Evolutionary conservation across 2,113 vertebrate species (phyloP), one percentile per base, ranked within the genome.

Genomic region (Elaphurus davidianus): DNA sequence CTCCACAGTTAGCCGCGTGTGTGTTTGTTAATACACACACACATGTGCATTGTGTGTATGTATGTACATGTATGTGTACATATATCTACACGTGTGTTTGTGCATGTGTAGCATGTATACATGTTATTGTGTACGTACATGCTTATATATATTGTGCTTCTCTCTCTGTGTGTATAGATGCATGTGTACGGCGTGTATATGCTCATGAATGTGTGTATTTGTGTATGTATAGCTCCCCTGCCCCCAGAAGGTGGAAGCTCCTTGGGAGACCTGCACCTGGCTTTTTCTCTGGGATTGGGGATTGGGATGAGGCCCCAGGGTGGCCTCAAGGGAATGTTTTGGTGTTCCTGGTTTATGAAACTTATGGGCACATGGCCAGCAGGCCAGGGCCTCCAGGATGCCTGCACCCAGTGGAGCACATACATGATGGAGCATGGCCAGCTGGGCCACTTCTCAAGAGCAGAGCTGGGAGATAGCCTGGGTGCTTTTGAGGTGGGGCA

Each of bases 61-160:
- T 74, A 1, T 40, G 4, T 87, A 4, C 16, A 3, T 5, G 25
- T 76, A 6, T 45, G 3, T 50, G 2, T 17, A 16, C 19, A 1
- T 19, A 13, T 30, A 3, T 25, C 2, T 50, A 19, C 60, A 3
- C 6, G 5, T 88, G 36, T 54, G 21, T 36, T 5, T 12, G 7
- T 21, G 1, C 11, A 10, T 55, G 2, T 33, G 52, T 54, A 9
- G 17, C 36, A 13, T 71, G 21, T 36, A 40, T 55, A 12, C 12
- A 11, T 28, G 7, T 36, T 11, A 8, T 11, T 88, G 11, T 67
- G 11, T 43, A 25, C 55, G 47, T 17, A 36, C 16, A 33, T 10
- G 0, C 43, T 0, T 19, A 16, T 25, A 67, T 43, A 47, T 33
- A 36, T 59, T n/a, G 33, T 40, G 17, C 59, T 17, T n/a, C 47